Base-by-base conservation (phyloP, 2,888 invertebrate species). In the Leptinotarsa rubiginosa region DNA sequence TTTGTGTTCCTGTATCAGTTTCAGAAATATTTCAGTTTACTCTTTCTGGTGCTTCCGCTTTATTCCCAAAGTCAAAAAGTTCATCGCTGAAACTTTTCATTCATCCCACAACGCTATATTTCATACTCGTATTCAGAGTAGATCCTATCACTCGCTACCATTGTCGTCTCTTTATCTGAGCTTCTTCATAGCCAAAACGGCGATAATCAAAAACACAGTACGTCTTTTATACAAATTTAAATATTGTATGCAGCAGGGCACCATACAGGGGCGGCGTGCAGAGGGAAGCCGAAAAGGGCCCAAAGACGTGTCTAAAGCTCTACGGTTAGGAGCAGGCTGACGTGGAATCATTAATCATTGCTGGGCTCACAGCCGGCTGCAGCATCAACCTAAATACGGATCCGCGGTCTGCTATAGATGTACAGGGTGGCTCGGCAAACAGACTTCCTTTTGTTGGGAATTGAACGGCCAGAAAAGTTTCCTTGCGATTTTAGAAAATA, bases 241-340 rank as follows among this genome's bases (percentile, higher is more conserved):
- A 87, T 86, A 86, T 86, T 85, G 85, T 86, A 86, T 86, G 86
- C 85, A 86, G 85, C 80, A 81, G 83, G 74, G 76, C 75, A 78
- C 82, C 83, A 85, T 84, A 83, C 85, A 85, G 85, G 83, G 84
- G 80, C 85, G 83, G 83, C 81, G 83, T 83, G 82, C 83, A 82
- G 83, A 83, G 83, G 82, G 82, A 79, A 81, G 80, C 80, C 80
- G 83, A 84, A 84, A 85, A 83, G 84, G 85, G 84, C 85, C 85
- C 85, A 85, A 86, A 87, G 87, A 86, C 87, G 87, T 85, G 87
- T 87, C 86, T 86, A 87, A 87, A 87, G 86, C 87, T 87, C 87
- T 82, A 86, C 86, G 86, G 86, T 86, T 86, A 86, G 87, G 85
- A 87, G 84, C 86, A 85, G 84, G 84, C 85, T 87, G 87, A 87